phyloP scores from a whole-genome alignment of 2,797 vertebrate genomes.

The Pseudotriccus pelzelni region DNA sequence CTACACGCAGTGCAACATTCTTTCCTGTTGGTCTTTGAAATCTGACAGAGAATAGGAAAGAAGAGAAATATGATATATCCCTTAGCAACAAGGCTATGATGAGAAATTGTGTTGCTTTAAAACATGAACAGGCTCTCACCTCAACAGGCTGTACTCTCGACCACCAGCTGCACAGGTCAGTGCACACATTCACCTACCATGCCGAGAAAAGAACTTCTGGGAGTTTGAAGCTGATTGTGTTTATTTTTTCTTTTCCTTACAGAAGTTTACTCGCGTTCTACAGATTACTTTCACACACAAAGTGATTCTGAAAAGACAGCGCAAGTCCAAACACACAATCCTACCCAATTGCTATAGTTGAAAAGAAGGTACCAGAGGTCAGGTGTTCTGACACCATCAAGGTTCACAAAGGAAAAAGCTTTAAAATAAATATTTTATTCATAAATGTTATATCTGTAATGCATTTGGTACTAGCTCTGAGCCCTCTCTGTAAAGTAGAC shows the following conservation, averaged over 20 bases:
- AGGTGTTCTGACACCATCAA: not conserved
- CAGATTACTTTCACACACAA: not conserved
- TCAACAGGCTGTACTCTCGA: not conserved
- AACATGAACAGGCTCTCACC: not conserved
- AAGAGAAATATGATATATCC: not conserved
- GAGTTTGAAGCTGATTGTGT: not conserved
- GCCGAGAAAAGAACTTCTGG: not conserved
- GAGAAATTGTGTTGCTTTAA: slow-evolving; percentile 19
- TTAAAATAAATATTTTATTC: not conserved
- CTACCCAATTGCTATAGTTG: not conserved
- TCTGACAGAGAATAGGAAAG: not conserved
- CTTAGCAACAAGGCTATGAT: slow-evolving; percentile 28
- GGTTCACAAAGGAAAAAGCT: not conserved
- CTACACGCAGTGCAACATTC: not conserved
- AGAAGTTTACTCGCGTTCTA: not conserved
- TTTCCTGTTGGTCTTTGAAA: not conserved
- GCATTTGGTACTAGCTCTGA: not conserved
- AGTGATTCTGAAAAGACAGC: not conserved
- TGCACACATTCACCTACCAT: not conserved
- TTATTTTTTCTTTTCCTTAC: not conserved
- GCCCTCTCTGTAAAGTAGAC: not conserved
- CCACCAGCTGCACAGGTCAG: not conserved
- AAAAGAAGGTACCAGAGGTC: not conserved
- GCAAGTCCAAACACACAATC: not conserved
- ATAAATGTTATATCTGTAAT: not conserved